Percentiles rank a stretch among this genome's conserved stretches.
Conservation (phyloP, 2,888 invertebrate species). For the Acanthococcus lagerstroemiae region DNA sequence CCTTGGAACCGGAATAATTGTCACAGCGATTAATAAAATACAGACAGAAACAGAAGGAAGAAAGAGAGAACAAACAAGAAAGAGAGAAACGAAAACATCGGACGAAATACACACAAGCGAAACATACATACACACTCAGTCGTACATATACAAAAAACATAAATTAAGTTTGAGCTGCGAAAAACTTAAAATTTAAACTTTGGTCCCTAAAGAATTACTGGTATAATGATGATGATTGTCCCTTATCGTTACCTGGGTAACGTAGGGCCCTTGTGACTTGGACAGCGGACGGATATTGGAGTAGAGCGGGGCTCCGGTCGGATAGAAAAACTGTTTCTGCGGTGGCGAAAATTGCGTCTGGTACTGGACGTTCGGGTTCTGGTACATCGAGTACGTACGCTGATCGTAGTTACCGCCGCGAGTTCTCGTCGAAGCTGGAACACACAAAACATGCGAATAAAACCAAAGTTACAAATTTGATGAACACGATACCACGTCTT, state of each 20-base stretch:
- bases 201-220: conserved; percentile 30
- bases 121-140: too few relatives aligned
- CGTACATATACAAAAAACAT: not conserved
- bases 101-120: too few relatives aligned
- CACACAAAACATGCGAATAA: not conserved
- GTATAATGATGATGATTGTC: conserved; percentile 39
- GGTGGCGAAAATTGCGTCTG: conserved; percentile 19
- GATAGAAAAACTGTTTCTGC: conserved; percentile 22
- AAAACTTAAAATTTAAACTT: conserved; percentile 26
- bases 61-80: too few relatives aligned
- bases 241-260: conserved; percentile 53
- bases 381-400: conserved; percentile 12
- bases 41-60: too few relatives aligned
- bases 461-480: too few relatives aligned
- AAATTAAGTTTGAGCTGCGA: conserved; percentile 22
- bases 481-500: too few relatives aligned
- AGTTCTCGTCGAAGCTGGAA: conserved; percentile 17
- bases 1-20: too few relatives aligned
- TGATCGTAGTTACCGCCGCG: conserved; percentile 8
- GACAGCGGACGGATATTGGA: conserved; percentile 33
- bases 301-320: conserved; percentile 23
- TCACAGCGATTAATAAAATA: too few relatives aligned
- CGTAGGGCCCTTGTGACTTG: conserved; percentile 47
- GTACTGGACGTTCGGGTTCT: conserved; percentile 18
- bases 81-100: too few relatives aligned